phyloP scores from a whole-genome alignment of 2,888 invertebrate genomes.

The Sarcophaga rosellei region DNA sequence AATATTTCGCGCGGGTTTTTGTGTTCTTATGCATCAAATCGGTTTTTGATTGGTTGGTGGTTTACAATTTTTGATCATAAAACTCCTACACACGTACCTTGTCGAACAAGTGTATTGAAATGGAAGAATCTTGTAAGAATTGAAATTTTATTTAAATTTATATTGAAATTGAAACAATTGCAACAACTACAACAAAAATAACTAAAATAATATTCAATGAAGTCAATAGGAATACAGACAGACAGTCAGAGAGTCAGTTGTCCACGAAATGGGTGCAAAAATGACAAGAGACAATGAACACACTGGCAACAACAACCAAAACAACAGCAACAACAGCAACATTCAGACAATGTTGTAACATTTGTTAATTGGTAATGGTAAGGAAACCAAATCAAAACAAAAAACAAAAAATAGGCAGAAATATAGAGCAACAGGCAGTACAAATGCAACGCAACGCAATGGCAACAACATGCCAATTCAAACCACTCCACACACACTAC shows the following conservation, averaged over 20 bases:
- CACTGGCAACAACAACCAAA: background rate
- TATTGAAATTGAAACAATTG: constrained; percentile 31
- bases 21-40: constrained; percentile 6
- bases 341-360: constrained; percentile 34
- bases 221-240: constrained; percentile 17
- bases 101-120: constrained; percentile 66
- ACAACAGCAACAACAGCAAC: constrained; percentile 2
- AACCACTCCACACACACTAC: background rate
- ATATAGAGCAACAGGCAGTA: constrained; percentile 13
- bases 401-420: background rate
- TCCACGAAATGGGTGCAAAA: constrained; percentile 8
- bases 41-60: constrained; percentile 63
- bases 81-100: constrained; percentile 65
- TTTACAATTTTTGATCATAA: constrained; percentile 58
- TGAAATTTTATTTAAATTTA: constrained; percentile 64
- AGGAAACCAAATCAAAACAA: background rate
- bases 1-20: background rate
- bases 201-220: background rate
- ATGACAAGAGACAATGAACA: constrained; percentile 29
- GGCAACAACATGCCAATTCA: background rate
- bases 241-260: constrained; percentile 4
- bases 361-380: constrained; percentile 34
- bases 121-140: constrained; percentile 67
- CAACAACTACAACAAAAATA: constrained; percentile 13
- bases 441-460: constrained; percentile 1